Conservation (phyloP, 1,140 invertebrate genomes). For the Dufourea novaeangliae region DNA sequence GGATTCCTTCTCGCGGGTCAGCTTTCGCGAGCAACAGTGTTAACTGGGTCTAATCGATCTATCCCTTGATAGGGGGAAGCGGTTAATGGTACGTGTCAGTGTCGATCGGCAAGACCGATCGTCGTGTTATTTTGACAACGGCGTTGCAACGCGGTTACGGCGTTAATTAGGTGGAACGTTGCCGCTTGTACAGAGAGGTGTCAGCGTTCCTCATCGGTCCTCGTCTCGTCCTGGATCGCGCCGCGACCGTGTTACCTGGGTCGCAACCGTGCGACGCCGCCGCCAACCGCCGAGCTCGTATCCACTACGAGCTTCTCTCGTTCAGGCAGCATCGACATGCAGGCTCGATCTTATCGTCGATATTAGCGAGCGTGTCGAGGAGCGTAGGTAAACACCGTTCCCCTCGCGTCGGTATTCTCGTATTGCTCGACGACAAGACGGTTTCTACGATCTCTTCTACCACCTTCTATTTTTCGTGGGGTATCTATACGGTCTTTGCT, state of each 20-base stretch:
- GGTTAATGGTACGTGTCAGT: slow-evolving; percentile 58
- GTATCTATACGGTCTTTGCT: too few species aligned
- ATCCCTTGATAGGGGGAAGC: slow-evolving; percentile 35
- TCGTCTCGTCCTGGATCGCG: slow-evolving; percentile 1
- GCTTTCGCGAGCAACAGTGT: slow-evolving; percentile 30
- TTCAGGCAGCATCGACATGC: slow-evolving; percentile 41
- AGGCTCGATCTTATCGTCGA: slow-evolving; percentile 67
- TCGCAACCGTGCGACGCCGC: background rate
- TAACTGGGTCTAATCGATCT: slow-evolving; percentile 49
- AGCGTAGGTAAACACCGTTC: slow-evolving; percentile 31
- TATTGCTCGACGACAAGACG: slow-evolving; percentile 35
- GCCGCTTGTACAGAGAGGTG: slow-evolving; percentile 47
- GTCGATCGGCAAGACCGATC: slow-evolving; percentile 58
- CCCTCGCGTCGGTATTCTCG: slow-evolving; percentile 9
- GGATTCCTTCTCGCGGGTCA: background rate
- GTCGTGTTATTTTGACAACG: slow-evolving; percentile 58
- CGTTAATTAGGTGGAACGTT: slow-evolving; percentile 54
- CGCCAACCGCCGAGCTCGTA: slow-evolving; percentile 18
- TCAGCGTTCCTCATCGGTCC: slow-evolving; percentile 33
- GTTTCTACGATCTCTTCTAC: slow-evolving; percentile 21
- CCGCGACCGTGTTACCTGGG: slow-evolving; percentile 42
- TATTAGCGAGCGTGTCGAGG: slow-evolving; percentile 68
- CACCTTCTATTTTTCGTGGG: too few species aligned
- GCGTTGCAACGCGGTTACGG: slow-evolving; percentile 41
- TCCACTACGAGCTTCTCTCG: slow-evolving; percentile 32